These are phyloP conservation scores for Megaceryle torquata DNA, from an alignment of 2,113 vertebrate species.

Conservation along the genomic window DNA sequence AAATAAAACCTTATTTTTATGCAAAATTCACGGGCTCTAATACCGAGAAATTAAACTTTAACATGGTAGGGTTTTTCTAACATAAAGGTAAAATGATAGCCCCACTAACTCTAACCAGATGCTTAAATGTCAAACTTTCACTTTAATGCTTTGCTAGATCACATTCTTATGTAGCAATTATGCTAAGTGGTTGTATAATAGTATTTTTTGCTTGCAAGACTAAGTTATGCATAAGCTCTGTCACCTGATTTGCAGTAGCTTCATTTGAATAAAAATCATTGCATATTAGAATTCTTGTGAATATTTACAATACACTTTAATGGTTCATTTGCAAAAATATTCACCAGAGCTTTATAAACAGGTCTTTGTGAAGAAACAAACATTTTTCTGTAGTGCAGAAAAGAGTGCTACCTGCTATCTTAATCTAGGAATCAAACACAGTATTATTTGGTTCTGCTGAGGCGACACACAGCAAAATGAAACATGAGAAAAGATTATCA, in stretches of 20 bases:
- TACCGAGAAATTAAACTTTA: slow-evolving; percentile 11
- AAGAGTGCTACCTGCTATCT: neutral
- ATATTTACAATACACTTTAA: neutral
- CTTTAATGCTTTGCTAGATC: slow-evolving; percentile 5
- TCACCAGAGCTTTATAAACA: neutral
- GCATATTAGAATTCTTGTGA: neutral
- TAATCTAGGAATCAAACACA: neutral
- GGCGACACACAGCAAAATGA: neutral
- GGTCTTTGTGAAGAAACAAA: neutral
- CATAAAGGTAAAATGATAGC: slow-evolving; percentile 25
- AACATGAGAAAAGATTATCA: neutral
- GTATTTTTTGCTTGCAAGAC: slow-evolving; percentile 8
- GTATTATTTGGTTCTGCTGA: neutral
- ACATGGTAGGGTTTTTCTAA: neutral
- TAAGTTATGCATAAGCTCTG: neutral
- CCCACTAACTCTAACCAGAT: slow-evolving; percentile 40
- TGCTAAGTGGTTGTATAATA: neutral
- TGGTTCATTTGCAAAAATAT: neutral
- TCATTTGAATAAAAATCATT: neutral
- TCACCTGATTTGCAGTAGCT: neutral
- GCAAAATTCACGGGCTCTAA: slow-evolving; percentile 8
- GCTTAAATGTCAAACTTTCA: slow-evolving; percentile 36
- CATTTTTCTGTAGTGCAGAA: neutral
- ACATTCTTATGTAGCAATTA: slow-evolving; percentile 27
- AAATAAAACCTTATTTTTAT: slow-evolving; percentile 11